A percentile compares a stretch with the other conserved stretches of the same genome.
phyloP scores from a whole-genome alignment of 2,888 invertebrate genomes.

The Falcaria lacertinaria region DNA sequence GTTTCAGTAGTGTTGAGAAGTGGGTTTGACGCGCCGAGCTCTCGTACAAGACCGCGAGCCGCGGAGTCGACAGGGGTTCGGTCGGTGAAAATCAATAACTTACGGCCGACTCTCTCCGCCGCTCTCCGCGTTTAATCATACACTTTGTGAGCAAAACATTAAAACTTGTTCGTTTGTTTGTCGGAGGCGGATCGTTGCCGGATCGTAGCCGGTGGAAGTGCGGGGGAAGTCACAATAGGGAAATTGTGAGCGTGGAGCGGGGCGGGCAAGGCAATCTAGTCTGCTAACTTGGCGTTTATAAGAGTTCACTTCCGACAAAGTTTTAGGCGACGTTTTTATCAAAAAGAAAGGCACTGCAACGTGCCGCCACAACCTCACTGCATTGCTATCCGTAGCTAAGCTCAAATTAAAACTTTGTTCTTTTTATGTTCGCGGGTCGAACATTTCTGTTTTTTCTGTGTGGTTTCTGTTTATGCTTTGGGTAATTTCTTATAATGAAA shows the following conservation, averaged over 20 bases:
- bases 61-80: constrained; percentile 73
- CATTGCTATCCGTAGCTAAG: constrained; percentile 63
- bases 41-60: constrained; percentile 58
- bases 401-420: constrained; percentile 68
- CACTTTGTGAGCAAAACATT: constrained; percentile 80
- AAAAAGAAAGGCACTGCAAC: constrained; percentile 75
- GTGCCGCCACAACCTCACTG: constrained; percentile 57
- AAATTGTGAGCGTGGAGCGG: constrained; percentile 36
- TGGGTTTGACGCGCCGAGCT: constrained; percentile 46
- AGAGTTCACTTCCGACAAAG: constrained; percentile 75
- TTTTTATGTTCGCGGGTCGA: too few species aligned
- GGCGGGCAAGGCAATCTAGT: constrained; percentile 43
- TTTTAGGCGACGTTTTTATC: constrained; percentile 75
- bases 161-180: constrained; percentile 80
- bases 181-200: constrained; percentile 64
- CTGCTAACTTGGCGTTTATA: constrained; percentile 41
- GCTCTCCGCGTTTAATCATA: constrained; percentile 80
- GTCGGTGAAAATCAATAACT: constrained; percentile 80
- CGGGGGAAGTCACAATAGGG: constrained; percentile 35
- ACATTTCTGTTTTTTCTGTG: too few species aligned
- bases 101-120: constrained; percentile 78
- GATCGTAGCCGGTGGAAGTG: constrained; percentile 49
- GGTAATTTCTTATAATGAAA: too few species aligned
- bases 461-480: too few species aligned
- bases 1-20: constrained; percentile 45